Evolutionary conservation across 2,888 invertebrate species (phyloP).

Genomic region (Lymantria monacha): DNA sequence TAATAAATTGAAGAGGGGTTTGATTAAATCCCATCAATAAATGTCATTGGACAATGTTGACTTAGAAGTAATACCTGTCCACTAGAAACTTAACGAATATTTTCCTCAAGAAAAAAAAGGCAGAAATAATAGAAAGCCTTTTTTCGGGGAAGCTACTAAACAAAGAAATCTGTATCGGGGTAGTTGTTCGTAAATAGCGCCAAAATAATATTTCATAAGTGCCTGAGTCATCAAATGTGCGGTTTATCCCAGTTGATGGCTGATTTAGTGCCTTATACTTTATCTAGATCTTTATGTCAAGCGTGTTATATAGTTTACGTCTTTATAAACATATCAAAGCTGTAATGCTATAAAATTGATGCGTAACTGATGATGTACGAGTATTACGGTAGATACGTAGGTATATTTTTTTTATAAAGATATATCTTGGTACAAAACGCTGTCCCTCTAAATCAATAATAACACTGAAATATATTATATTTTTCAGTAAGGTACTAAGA

Average conservation of each 20-base stretch:
- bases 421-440: no score
- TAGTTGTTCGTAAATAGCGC: constrained; percentile 32
- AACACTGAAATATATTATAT: no score
- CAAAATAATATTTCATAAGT: constrained; percentile 34
- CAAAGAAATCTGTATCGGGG: constrained; percentile 17
- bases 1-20: not conserved
- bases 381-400: no score
- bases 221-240: constrained; percentile 17
- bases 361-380: no score
- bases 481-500: no score
- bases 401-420: no score
- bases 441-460: no score
- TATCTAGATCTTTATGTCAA: constrained; percentile 3
- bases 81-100: not conserved
- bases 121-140: constrained; percentile 6
- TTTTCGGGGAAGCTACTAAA: constrained; percentile 21
- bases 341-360: no score
- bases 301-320: no score
- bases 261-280: constrained; percentile 21
- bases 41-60: not conserved
- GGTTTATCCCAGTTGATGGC: constrained; percentile 12
- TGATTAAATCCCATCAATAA: not conserved
- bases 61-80: not conserved
- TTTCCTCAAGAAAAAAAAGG: not conserved
- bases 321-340: no score